phyloP scores from a whole-genome alignment of 1,140 invertebrate species.

The Bombus picipes region DNA sequence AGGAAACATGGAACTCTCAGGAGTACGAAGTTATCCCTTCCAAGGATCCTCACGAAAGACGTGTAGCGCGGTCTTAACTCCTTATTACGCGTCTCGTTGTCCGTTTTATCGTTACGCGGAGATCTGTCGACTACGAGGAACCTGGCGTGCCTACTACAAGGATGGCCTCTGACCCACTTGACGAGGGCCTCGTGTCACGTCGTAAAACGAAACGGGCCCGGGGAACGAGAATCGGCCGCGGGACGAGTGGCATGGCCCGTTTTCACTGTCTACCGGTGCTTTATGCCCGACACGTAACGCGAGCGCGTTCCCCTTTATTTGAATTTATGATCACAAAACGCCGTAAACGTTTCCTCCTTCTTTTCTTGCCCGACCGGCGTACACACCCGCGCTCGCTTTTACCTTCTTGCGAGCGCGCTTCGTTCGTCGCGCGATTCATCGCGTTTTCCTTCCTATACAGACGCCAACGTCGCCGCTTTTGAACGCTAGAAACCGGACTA shows the following conservation, averaged over 20 bases:
- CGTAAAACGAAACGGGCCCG: constrained; percentile 70
- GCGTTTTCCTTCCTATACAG: background rate
- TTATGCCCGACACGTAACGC: constrained; percentile 73
- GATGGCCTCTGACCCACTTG: constrained; percentile 67
- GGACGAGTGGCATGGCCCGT: constrained; percentile 64
- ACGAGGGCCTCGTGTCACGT: constrained; percentile 66
- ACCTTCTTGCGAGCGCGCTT: too few relatives aligned
- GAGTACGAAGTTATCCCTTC: constrained; percentile 14
- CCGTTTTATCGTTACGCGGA: constrained; percentile 69
- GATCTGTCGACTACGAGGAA: constrained; percentile 68
- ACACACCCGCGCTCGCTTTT: constrained; percentile 9
- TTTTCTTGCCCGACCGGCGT: background rate
- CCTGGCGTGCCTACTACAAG: constrained; percentile 44
- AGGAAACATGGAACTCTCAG: background rate
- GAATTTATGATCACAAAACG: constrained; percentile 69
- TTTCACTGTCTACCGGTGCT: constrained; percentile 59
- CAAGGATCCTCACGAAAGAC: constrained; percentile 1
- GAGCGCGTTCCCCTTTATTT: constrained; percentile 69
- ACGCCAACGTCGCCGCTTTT: too few relatives aligned
- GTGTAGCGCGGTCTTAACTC: constrained; percentile 47
- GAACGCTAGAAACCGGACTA: background rate
- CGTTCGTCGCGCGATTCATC: background rate
- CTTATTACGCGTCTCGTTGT: constrained; percentile 71
- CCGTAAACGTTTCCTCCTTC: constrained; percentile 45
- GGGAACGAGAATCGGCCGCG: constrained; percentile 55